These are phyloP conservation scores for Ceyx melanurus DNA, from an alignment of 2,113 vertebrate species.

Conservation along the genomic window DNA sequence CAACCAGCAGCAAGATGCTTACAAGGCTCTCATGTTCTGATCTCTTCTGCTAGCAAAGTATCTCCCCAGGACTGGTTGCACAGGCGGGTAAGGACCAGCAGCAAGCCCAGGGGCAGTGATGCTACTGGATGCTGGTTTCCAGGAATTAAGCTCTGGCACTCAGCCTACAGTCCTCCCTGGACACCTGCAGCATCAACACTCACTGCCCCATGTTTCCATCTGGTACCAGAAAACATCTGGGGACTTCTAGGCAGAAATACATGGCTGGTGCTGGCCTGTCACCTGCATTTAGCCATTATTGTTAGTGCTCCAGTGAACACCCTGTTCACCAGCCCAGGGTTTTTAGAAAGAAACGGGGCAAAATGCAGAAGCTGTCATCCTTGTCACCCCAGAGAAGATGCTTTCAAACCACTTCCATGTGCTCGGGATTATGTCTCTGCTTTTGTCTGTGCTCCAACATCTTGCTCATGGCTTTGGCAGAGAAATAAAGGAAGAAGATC, in stretches of 20 bases:
- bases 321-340: neutral
- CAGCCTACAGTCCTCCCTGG: neutral
- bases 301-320: neutral
- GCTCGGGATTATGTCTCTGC: constrained; percentile 19
- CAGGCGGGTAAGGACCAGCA: neutral
- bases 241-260: neutral
- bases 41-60: neutral
- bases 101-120: neutral
- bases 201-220: neutral
- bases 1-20: neutral
- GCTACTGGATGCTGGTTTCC: neutral
- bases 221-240: neutral
- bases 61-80: neutral
- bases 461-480: constrained; percentile 53
- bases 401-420: constrained; percentile 16
- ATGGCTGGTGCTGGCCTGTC: neutral
- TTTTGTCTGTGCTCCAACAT: constrained; percentile 32
- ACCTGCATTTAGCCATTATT: neutral
- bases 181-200: neutral
- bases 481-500: constrained; percentile 56
- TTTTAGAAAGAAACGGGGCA: neutral
- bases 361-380: neutral
- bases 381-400: neutral
- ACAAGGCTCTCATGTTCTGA: neutral
- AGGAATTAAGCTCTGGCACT: neutral